These are phyloP conservation scores for Apeltes quadracus DNA, from an alignment of 2,113 vertebrate species.

Conservation along the genomic window DNA sequence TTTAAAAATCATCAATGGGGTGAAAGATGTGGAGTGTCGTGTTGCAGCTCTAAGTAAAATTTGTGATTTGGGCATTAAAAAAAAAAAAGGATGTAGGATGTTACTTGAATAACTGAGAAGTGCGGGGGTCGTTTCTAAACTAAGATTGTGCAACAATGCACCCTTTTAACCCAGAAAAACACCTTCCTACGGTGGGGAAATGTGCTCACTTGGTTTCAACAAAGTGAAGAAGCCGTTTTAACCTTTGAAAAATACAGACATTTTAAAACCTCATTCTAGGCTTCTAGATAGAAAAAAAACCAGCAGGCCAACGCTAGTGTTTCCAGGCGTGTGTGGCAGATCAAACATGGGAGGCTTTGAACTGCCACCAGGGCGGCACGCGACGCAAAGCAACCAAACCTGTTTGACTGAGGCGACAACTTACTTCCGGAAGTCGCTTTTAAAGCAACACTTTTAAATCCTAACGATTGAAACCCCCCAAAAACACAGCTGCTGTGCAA, in stretches of 20 bases:
- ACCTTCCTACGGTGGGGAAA: background rate
- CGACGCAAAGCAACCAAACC: conserved; percentile 65
- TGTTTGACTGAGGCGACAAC: conserved; percentile 53
- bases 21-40: background rate
- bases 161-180: no score
- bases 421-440: conserved; percentile 20
- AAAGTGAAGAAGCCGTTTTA: conserved; percentile 1
- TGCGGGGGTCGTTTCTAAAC: background rate
- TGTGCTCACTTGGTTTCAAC: background rate
- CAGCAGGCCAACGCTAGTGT: background rate
- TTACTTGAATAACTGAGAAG: background rate
- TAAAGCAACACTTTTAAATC: background rate
- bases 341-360: conserved; percentile 28
- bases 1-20: background rate
- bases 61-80: background rate
- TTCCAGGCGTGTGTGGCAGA: conserved; percentile 36
- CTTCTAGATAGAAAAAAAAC: background rate
- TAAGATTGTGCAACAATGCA: background rate
- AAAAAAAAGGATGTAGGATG: background rate
- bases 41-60: background rate
- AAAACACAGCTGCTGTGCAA: accelerated
- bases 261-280: background rate
- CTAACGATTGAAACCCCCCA: background rate
- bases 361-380: conserved; percentile 19
- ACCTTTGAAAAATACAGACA: background rate